phyloP scores from a whole-genome alignment of 2,797 vertebrate species.

The Mormyrops attenuatus region DNA sequence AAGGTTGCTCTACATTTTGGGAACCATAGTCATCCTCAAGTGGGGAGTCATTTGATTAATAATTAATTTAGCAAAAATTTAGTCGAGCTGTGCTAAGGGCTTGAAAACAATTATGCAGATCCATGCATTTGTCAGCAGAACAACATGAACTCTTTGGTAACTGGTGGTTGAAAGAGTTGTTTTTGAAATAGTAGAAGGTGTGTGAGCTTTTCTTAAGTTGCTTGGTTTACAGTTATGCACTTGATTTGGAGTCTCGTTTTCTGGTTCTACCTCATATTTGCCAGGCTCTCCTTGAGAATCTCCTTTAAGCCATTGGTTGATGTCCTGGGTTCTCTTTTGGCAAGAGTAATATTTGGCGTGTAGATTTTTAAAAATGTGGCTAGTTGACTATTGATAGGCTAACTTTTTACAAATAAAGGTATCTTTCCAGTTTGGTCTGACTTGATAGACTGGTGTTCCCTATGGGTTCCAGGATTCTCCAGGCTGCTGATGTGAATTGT shows the following conservation, averaged over 20 bases:
- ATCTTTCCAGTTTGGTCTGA: neutral
- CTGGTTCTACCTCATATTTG: constrained; percentile 23
- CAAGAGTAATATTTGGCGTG: neutral
- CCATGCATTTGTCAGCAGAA: neutral
- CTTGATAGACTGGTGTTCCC: neutral
- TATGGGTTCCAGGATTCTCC: neutral
- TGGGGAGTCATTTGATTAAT: neutral
- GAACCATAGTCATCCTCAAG: neutral
- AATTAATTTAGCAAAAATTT: neutral
- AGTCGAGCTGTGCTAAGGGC: neutral
- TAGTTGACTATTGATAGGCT: neutral
- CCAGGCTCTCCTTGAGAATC: neutral
- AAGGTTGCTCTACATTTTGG: neutral
- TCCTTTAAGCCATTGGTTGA: neutral
- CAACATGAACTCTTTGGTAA: neutral
- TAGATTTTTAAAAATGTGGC: neutral
- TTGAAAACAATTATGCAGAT: neutral
- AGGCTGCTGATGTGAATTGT: neutral
- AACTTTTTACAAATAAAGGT: neutral
- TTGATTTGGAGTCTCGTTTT: constrained; percentile 3
- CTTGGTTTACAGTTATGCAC: neutral
- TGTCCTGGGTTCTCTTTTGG: neutral
- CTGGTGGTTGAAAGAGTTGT: neutral
- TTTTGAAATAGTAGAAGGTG: neutral
- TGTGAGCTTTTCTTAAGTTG: neutral